Evolutionary conservation across 2,113 vertebrate species (phyloP), one percentile per base, ranked within the genome.

Genomic region (Oxygymnocypris stewartii): DNA sequence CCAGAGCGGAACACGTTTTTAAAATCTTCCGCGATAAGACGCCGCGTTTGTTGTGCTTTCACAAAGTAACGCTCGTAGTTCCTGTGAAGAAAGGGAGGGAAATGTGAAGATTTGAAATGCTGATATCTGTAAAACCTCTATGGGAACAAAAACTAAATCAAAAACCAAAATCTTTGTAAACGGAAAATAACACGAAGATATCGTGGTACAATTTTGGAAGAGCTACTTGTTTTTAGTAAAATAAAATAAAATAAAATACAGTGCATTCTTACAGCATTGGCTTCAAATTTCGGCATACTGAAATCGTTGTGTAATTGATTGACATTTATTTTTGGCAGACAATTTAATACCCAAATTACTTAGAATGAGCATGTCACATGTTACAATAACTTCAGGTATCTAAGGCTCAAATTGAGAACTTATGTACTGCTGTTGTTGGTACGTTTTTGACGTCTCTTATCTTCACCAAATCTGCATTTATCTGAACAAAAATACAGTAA

Each of bases 1-100:
- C 97, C 98, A 0, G 96, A 94, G 85, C 73, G 18, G 75, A 99
- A 99, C 77, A 96, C 96, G 0, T 86, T 93, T 54, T 87, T 54
- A 89, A 99, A 99, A 85, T 99, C 98, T 2, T 95, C 88, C 0
- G 95, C 86, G 59, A 99, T 99, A 86, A 99, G 96, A 31, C 98
- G 96, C 10, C 98, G 95, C 63, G 98, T 96, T 88, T 96, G 96
- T 92, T 99, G 98, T 9, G 98, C 98, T 93, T 98, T 98, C 80
- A 97, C 4, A 76, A 98, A 98, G 92, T 98, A 99, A 47, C 93
- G 94, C 88, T 97, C 94, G 78, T 97, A 99, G 91, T 97, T 99
- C 91, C 98, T 99, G 88, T 74, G 79, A 51, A 85, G 1, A 6
- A 4, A 23, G 20, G 23, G 3, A 65, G 5, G 7, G 13, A 31